Percentiles rank a stretch among this genome's conserved stretches.
phyloP scores from a whole-genome alignment of 2,797 vertebrate genomes.

The Acanthis flammea region DNA sequence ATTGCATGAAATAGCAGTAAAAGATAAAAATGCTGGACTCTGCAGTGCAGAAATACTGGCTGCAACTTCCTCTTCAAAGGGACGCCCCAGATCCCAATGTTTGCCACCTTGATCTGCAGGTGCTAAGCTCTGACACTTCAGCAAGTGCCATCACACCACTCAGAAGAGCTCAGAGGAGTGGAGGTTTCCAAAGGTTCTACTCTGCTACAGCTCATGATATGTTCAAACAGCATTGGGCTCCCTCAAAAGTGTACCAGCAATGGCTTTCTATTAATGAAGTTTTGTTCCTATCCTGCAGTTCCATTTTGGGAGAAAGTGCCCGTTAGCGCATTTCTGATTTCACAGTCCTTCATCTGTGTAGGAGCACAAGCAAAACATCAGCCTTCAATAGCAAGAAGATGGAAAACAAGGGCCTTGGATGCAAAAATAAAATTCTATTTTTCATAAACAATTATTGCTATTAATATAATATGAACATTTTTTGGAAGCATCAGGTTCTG shows the following conservation, averaged over 20 bases:
- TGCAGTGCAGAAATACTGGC: not conserved
- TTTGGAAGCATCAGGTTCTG: not conserved
- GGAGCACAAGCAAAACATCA: not conserved
- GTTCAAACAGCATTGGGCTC: fast-evolving
- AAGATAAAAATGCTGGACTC: not conserved
- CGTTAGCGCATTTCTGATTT: not conserved
- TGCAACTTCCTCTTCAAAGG: not conserved
- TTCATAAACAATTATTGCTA: not conserved
- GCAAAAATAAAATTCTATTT: not conserved
- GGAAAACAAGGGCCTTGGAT: not conserved
- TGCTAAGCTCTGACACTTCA: not conserved
- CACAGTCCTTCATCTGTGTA: not conserved
- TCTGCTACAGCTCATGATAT: not conserved
- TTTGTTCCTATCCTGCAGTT: not conserved
- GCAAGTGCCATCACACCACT: not conserved
- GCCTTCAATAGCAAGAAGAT: not conserved
- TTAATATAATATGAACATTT: not conserved
- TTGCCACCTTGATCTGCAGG: not conserved
- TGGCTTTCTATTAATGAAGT: not conserved
- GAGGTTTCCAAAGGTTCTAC: not conserved
- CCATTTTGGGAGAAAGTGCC: not conserved
- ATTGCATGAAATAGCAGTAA: not conserved
- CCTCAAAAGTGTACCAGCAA: not conserved
- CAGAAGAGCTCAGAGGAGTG: not conserved
- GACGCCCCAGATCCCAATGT: not conserved